Percentiles rank a stretch among this genome's conserved stretches.
Evolutionary conservation across 2,888 invertebrate species (phyloP).

Genomic region (Tolmerus cingulatus): DNA sequence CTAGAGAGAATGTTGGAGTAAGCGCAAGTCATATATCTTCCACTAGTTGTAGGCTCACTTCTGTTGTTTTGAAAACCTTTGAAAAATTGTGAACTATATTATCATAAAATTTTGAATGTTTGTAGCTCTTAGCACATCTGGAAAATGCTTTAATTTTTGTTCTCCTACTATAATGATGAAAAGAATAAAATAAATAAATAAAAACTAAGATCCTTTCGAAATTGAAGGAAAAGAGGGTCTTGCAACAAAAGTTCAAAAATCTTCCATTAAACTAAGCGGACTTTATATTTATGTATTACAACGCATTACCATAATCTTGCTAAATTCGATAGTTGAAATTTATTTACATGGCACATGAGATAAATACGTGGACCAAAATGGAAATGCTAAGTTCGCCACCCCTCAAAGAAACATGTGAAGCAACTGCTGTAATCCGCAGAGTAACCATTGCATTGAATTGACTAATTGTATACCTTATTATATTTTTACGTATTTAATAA

Average conservation of each 20-base stretch:
- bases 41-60: constrained; percentile 32
- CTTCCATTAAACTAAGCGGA: constrained; percentile 15
- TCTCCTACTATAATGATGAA: not conserved
- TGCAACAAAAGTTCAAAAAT: constrained; percentile 36
- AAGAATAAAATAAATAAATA: not conserved
- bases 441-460: constrained; percentile 26
- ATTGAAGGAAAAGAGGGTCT: not conserved
- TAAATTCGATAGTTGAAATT: not conserved
- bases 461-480: constrained; percentile 6
- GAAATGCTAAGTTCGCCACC: not conserved
- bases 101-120: not conserved
- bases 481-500: constrained; percentile 39
- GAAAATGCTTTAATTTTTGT: constrained; percentile 34
- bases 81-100: not conserved
- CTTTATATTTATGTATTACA: not conserved
- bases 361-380: not conserved
- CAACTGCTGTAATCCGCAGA: not conserved
- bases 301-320: not conserved
- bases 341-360: not conserved
- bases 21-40: constrained; percentile 34
- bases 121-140: not conserved
- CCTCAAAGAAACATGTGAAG: not conserved
- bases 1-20: not conserved
- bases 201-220: not conserved
- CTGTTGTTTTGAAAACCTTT: not conserved